Evolutionary conservation across 1,140 invertebrate species (phyloP).

Genomic region (Magallana ariakensis): DNA sequence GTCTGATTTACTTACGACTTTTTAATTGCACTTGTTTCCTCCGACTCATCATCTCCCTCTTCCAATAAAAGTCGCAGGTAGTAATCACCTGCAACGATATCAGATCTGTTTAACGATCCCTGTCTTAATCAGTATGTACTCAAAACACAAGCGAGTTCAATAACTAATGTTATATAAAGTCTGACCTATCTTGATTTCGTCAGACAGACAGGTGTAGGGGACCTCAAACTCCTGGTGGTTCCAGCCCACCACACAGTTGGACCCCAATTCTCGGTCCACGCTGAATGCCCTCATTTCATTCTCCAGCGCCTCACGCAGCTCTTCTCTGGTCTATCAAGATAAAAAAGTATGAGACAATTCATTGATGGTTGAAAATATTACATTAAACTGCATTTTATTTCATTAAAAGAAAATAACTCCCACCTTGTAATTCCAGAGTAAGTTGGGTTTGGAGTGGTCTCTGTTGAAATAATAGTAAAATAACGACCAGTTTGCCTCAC

Average conservation of each 20-base stretch:
- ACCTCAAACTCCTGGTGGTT: slow-evolving; percentile 98
- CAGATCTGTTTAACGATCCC: too few relatives aligned
- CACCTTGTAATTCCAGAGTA: slow-evolving; percentile 99
- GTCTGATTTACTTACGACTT: slow-evolving; percentile 86
- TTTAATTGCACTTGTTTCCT: slow-evolving; percentile 91
- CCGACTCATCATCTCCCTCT: slow-evolving; percentile 86
- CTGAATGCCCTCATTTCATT: slow-evolving; percentile 95
- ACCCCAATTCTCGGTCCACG: slow-evolving; percentile 92
- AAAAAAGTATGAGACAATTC: background rate
- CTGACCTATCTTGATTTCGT: slow-evolving; percentile 96
- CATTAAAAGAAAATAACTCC: background rate
- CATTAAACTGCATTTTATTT: too few relatives aligned
- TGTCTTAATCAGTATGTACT: too few relatives aligned
- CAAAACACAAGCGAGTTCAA: too few relatives aligned
- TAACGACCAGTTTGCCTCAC: slow-evolving; percentile 90
- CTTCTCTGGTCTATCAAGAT: slow-evolving; percentile 90
- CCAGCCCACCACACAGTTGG: slow-evolving; percentile 84
- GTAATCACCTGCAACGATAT: slow-evolving; percentile 87
- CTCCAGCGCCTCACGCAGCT: slow-evolving; percentile 94
- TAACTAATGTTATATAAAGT: background rate
- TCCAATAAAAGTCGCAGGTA: slow-evolving; percentile 96
- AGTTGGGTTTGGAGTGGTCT: slow-evolving; percentile 96
- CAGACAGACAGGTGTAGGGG: slow-evolving; percentile 93
- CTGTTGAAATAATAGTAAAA: slow-evolving; percentile 98
- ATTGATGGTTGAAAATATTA: too few relatives aligned